Evolutionary conservation across 2,113 vertebrate species (phyloP), one percentile per base, ranked within the genome.

Genomic region (Naja naja): DNA sequence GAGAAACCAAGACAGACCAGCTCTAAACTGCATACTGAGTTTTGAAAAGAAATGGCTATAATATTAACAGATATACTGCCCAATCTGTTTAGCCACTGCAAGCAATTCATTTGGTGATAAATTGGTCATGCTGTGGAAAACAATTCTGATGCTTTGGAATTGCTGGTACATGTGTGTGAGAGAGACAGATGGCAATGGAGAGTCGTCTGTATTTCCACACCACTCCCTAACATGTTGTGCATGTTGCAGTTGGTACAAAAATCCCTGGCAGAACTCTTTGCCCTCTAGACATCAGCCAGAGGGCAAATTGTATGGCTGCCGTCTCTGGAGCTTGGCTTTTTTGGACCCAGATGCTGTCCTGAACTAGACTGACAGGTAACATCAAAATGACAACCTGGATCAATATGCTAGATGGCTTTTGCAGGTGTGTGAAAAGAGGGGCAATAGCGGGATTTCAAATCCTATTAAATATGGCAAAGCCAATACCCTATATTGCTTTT

Each of bases 281-380:
- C 89, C 92, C 92, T 93, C 89, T 90, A 93, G 81, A 87, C 55
- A 69, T 34, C 14, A 93, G n/a, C 45, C 81, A 93, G 92, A 93
- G 92, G 92, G 81, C 92, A 87, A 93, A 90, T 27, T 27, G 27
- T 47, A 22, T 20, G 39, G 7, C 87, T 34, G 4, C 74, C 22
- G 2, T 22, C 34, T 14, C 12, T 16, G 85, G 39, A 60, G 53
- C 88, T 34, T 27, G 47, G 43, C 53, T 85, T 43, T 56, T 85
- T 53, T 1, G 16, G 3, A 30, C 20, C 5, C 53, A 30, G n/a
- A 43, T 53, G 55, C 81, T 30, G 54, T 30, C 45, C 4, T 53
- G n/a, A 27, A 85, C 53, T n/a, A 52, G 54, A 47, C 22, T 3
- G 88, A 64, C 2, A 6, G 30, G 53, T 60, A 39, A 43, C 39